phyloP scores from a whole-genome alignment of 2,888 invertebrate genomes.

The Cheilosia soror region DNA sequence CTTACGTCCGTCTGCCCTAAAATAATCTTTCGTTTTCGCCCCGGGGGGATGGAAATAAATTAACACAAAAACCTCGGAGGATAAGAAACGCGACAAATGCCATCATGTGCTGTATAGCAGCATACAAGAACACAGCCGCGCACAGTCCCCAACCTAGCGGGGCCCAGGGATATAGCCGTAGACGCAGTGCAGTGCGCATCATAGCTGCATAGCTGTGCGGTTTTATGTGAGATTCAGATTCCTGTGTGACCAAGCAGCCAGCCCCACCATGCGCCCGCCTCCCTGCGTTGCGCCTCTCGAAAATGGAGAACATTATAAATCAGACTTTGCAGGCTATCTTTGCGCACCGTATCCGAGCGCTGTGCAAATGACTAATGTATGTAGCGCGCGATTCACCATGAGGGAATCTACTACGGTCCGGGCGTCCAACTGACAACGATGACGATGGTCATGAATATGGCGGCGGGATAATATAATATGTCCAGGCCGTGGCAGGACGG shows the following conservation, averaged over 20 bases:
- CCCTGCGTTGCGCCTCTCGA: conserved; percentile 17
- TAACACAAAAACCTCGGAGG: conserved; percentile 75
- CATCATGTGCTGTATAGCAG: conserved; percentile 70
- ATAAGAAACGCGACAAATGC: conserved; percentile 76
- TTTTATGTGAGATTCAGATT: conserved; percentile 50
- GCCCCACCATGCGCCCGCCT: conserved; percentile 7
- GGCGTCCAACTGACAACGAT: conserved; percentile 75
- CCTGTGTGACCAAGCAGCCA: conserved; percentile 55
- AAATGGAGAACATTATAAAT: conserved; percentile 74
- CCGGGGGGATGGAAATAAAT: conserved; percentile 75
- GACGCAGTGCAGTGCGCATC: conserved; percentile 56
- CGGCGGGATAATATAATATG: conserved; percentile 75
- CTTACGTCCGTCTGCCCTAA: conserved; percentile 52
- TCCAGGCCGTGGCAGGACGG: conserved; percentile 68
- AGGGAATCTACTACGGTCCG: conserved; percentile 66
- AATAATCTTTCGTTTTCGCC: conserved; percentile 71
- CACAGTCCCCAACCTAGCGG: conserved; percentile 51
- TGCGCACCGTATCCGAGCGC: conserved; percentile 66
- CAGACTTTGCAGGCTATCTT: conserved; percentile 74
- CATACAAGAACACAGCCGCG: conserved; percentile 40
- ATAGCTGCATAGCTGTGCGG: conserved; percentile 61
- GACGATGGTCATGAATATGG: conserved; percentile 76
- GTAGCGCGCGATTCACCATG: conserved; percentile 74
- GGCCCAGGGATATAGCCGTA: conserved; percentile 60
- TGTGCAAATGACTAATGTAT: conserved; percentile 75